A percentile compares a stretch with the other conserved stretches of the same genome.
Evolutionary conservation across 2,888 invertebrate genomes (phyloP).

Genomic region (Agonopterix subpropinquella): DNA sequence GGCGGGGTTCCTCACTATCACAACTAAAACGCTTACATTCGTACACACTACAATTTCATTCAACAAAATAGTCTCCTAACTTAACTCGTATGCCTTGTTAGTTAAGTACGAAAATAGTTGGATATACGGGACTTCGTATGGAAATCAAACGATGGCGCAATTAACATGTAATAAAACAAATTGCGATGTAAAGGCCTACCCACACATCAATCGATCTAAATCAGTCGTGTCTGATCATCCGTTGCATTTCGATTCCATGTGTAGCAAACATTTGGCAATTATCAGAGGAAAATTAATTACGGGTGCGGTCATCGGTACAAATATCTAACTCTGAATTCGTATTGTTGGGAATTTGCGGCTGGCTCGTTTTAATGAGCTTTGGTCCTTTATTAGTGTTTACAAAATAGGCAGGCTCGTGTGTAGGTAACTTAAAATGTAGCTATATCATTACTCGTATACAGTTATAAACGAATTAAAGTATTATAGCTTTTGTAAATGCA

Average conservation of each 20-base stretch:
- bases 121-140: no score
- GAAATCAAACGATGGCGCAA: no score
- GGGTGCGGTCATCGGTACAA: constrained; percentile 27
- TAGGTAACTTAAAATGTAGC: no score
- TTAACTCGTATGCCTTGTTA: no score
- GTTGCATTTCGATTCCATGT: constrained; percentile 28
- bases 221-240: constrained; percentile 23
- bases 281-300: constrained; percentile 49
- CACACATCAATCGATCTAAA: constrained; percentile 7
- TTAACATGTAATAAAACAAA: no score
- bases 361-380: constrained; percentile 23
- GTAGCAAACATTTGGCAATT: constrained; percentile 31
- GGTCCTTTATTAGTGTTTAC: constrained; percentile 6
- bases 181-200: constrained; percentile 1
- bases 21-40: no score
- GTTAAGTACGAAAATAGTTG: no score
- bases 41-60: no score
- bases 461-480: neutral
- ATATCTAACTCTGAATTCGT: constrained; percentile 26
- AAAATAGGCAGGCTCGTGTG: neutral
- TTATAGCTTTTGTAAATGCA: neutral
- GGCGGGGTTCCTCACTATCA: no score
- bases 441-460: neutral
- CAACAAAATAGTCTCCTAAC: no score
- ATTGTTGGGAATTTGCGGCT: constrained; percentile 23